Conservation (phyloP, 2,888 invertebrate species). For the Pandemis cinnamomeana region DNA sequence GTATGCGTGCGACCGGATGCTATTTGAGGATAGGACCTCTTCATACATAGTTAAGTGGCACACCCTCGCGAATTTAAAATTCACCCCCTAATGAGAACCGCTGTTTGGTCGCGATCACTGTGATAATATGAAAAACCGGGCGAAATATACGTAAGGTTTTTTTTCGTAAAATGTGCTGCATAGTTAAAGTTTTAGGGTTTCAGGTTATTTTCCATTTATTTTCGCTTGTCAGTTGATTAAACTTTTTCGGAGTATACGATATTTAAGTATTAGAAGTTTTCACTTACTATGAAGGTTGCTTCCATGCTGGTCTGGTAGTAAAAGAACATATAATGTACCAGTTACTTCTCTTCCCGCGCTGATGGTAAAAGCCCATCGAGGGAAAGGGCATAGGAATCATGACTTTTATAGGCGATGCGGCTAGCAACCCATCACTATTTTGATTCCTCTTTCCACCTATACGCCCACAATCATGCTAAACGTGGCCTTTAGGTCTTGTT, state of each 20-base stretch:
- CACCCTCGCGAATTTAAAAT: conserved; percentile 76
- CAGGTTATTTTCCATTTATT: neutral
- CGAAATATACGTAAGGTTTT: conserved; percentile 17
- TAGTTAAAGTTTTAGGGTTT: neutral
- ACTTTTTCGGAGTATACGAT: neutral
- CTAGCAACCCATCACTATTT: no score
- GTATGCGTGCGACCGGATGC: conserved; percentile 73
- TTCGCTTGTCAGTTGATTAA: neutral
- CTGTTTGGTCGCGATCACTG: conserved; percentile 69
- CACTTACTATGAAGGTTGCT: no score
- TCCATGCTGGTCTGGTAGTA: no score
- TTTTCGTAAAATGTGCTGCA: neutral
- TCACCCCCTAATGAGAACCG: conserved; percentile 74
- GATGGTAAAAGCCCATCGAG: no score
- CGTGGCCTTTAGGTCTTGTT: no score
- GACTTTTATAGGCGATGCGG: no score
- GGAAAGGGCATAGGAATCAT: no score
- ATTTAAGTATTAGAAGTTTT: no score
- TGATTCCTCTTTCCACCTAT: no score
- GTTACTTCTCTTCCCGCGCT: no score
- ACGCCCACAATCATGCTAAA: no score
- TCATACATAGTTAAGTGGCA: conserved; percentile 80
- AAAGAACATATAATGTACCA: no score
- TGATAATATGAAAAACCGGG: conserved; percentile 50
- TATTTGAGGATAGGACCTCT: conserved; percentile 65